Evolutionary conservation across 1,140 invertebrate species (phyloP).

Genomic region (Bombus haemorrhoidalis): DNA sequence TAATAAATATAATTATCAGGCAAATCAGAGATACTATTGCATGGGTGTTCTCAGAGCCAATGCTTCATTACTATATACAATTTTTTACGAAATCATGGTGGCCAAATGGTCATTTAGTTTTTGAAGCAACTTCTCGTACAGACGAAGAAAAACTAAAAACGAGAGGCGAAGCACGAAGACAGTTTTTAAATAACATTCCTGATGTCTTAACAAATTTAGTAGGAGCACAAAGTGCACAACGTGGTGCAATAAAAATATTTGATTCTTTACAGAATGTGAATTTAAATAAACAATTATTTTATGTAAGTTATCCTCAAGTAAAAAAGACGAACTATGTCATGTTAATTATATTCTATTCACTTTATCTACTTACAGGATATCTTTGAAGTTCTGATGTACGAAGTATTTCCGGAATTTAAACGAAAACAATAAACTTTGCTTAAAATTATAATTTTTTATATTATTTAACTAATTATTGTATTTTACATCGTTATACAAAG

Average conservation of each 20-base stretch:
- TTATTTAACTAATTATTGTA: background rate
- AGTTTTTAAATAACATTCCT: constrained; percentile 89
- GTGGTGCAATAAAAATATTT: constrained; percentile 93
- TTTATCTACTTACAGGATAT: constrained; percentile 85
- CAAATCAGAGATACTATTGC: constrained; percentile 94
- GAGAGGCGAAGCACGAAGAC: constrained; percentile 85
- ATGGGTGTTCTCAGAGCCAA: constrained; percentile 94
- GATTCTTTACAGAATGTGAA: constrained; percentile 92
- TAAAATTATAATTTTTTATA: background rate
- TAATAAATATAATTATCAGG: constrained; percentile 79
- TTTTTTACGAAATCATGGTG: constrained; percentile 93
- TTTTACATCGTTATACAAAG: background rate
- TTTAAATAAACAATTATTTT: constrained; percentile 95
- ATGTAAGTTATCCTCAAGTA: constrained; percentile 85
- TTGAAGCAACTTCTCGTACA: constrained; percentile 81
- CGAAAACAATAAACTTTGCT: constrained; percentile 29
- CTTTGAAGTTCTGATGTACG: constrained; percentile 88
- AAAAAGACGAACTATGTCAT: constrained; percentile 36
- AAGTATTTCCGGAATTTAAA: constrained; percentile 90
- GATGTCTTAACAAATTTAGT: constrained; percentile 92
- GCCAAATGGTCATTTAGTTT: constrained; percentile 90
- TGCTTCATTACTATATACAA: constrained; percentile 94
- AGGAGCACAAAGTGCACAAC: constrained; percentile 91
- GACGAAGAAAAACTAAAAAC: constrained; percentile 88
- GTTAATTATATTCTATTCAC: constrained; percentile 25